phyloP scores from a whole-genome alignment of 2,888 invertebrate genomes.

The Polyploca ridens region DNA sequence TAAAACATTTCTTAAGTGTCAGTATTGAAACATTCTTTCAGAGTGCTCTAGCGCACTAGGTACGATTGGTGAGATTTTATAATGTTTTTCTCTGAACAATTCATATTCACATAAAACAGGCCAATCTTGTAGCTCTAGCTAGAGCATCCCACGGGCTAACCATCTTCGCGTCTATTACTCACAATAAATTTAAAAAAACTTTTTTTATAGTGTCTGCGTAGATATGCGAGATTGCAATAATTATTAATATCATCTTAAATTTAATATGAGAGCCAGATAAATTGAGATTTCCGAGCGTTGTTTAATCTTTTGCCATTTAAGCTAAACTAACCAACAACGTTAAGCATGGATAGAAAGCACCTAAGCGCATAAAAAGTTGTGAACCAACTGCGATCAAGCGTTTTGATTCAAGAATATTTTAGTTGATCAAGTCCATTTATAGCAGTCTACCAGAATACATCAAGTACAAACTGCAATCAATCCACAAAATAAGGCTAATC shows the following conservation, averaged over 20 bases:
- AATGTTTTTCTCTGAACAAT: not conserved
- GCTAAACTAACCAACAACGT: too few relatives aligned
- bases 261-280: too few relatives aligned
- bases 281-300: too few relatives aligned
- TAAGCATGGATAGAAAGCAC: too few relatives aligned
- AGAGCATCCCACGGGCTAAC: not conserved
- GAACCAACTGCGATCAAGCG: too few relatives aligned
- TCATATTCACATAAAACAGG: not conserved
- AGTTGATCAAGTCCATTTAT: too few relatives aligned
- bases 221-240: not conserved
- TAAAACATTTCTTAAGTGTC: conserved; percentile 30
- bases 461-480: too few relatives aligned
- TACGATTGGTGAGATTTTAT: conserved; percentile 13
- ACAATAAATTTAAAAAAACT: not conserved
- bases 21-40: conserved; percentile 32
- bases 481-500: too few relatives aligned
- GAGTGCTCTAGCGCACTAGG: conserved; percentile 16
- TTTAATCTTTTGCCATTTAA: too few relatives aligned
- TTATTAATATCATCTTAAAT: not conserved
- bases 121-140: conserved; percentile 5
- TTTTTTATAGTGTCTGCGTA: not conserved
- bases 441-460: not conserved
- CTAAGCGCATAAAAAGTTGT: too few relatives aligned
- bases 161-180: not conserved
- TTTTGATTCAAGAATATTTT: too few relatives aligned